phyloP scores from a whole-genome alignment of 2,113 vertebrate species.

The Tricholaema leucomelas region DNA sequence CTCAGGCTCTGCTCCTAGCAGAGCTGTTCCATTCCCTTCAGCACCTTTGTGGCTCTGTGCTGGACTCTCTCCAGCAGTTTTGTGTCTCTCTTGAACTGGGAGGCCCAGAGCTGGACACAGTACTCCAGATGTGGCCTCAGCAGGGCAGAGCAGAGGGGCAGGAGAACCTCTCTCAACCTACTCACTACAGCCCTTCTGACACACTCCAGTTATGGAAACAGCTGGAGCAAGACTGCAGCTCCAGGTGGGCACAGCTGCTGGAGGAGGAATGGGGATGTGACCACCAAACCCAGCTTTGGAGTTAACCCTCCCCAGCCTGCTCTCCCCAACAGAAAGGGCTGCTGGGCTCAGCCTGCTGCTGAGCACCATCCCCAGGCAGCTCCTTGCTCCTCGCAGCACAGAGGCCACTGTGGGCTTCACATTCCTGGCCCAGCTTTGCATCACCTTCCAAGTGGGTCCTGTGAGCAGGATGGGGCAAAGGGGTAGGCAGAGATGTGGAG shows the following conservation, averaged over 20 bases:
- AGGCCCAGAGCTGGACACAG: no score
- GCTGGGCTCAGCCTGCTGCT: background rate
- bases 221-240: background rate
- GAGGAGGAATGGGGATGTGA: background rate
- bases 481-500: background rate
- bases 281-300: background rate
- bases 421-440: background rate
- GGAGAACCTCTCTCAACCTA: no score
- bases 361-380: background rate
- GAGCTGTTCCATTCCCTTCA: no score
- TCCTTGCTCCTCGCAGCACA: rapidly evolving
- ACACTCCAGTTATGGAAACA: background rate
- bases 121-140: no score
- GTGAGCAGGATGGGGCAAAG: background rate
- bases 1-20: no score
- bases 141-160: no score
- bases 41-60: no score
- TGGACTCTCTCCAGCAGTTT: no score
- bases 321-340: background rate
- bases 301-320: background rate
- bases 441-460: background rate
- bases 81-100: no score
- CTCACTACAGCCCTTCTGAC: no score
- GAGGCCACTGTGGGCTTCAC: rapidly evolving
- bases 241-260: background rate